Base-by-base conservation (phyloP, 1,140 invertebrate genomes). In the Panulirus ornatus region DNA sequence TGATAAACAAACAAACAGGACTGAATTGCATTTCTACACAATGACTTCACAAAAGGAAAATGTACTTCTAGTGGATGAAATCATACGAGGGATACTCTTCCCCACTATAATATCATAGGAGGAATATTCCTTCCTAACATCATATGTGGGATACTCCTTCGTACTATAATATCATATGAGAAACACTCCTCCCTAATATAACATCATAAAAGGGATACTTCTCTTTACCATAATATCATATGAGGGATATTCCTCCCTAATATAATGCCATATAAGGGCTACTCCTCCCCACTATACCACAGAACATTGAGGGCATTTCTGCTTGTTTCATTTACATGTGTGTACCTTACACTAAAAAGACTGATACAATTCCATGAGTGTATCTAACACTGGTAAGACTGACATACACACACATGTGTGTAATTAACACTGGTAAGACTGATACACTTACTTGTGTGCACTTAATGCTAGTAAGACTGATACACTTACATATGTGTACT, bases 401-500 rank as follows among this genome's bases (percentile, higher is more conserved):
- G 78, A 36, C 30, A n/a, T n/a, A 66, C 22, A 66, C 30, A 66
- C 22, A 66, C 63, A 40, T 40, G 71, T 81, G 78, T 81, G 78
- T 51, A 38, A 51, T 34, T 81, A 81, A 81, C 78, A 81, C 78
- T 30, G 44, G 78, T 81, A 81, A 81, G 78, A 81, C 44, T 30
- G 78, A 79, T 44, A 81, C n/a, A 81, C 0, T 38, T 44, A 63
- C 54, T 36, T 47, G 79, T 63, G 54, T 81, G 78, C n/a, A 58
- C 78, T 81, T 81, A 81, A 81, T 44, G 54, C 78, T 81, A 66
- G 30, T 63, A 83, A 40, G 79, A 83, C 34, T 83, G 79, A 51
- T 66, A 83, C 79, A 81, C 78, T 51, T 54, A 54, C 51, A 81
- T 54, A 2, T 83, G 81, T 84, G 81, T 70, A 70, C 81, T 84